Base-by-base conservation (phyloP, 2,113 vertebrate species). In the pig (Sus scrofa) region DNA sequence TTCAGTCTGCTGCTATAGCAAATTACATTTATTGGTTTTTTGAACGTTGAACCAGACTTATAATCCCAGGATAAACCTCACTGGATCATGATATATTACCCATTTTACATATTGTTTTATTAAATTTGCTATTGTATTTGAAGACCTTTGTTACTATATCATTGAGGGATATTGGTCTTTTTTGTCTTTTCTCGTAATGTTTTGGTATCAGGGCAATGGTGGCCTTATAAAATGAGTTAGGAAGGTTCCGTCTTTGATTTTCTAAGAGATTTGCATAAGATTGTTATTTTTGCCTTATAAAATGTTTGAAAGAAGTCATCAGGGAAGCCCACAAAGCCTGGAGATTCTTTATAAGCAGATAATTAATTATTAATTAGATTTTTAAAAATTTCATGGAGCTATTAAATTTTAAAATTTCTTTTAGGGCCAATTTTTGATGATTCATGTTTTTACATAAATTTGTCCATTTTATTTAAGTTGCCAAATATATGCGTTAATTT, bases 231-330 rank as follows among this genome's bases (percentile, higher is more conserved):
- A 65, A 22, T 19, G n/a, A 74, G 4, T 34, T 83, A 9, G 22
- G 22, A 83, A 83, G 8, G 22, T 67, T 90, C 14, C 39, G 81
- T 81, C n/a, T 67, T 94, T 11, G n/a, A 8, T 58, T 89, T 58
- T 50, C 68, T 56, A 16, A 94, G 34, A 83, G 14, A 30, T 50
- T 56, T 83, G 1, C 1, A 1, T 22, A 65, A 12, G 34, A 19
- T 56, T 63, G 26, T 74, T 94, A 74, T n/a, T 74, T 44, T 58
- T 75, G n/a, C 3, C 73, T 65, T 89, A 16, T 50, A 84, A 89
- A 83, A 89, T 50, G 24, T 94, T 83, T 84, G n/a, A 83, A 20
- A 58, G 37, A 68, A 89, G 58, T 89, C 24, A 89, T n/a, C 78
- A 75, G 20, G 82, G 12, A 94, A 74, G 16, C 13, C 22, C 18